Percentiles rank a stretch among this genome's conserved stretches.
Conservation (phyloP, 2,797 vertebrate genomes). For the Synaphobranchus kaupii region DNA sequence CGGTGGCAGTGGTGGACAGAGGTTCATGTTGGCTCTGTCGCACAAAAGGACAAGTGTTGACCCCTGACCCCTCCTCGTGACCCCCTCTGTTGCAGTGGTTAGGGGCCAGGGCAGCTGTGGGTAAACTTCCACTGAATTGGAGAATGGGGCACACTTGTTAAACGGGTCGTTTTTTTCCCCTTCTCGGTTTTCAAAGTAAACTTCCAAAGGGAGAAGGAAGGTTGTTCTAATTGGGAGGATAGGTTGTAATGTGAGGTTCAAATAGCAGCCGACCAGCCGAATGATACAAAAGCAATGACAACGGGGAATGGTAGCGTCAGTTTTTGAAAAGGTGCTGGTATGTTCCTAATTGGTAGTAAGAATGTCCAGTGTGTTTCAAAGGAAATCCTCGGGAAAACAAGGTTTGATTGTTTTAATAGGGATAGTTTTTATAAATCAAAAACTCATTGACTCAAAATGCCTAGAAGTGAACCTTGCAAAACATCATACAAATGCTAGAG, state of each 20-base stretch:
- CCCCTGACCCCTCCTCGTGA: conserved; percentile 69
- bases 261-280: conserved; percentile 61
- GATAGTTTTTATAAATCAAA: conserved; percentile 26
- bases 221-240: conserved; percentile 75
- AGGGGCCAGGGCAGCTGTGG: conserved; percentile 78
- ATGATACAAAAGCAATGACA: conserved; percentile 61
- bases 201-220: conserved; percentile 64
- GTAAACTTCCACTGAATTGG: conserved; percentile 75
- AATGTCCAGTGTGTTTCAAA: conserved; percentile 55
- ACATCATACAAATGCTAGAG: neutral
- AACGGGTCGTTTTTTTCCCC: conserved; percentile 67
- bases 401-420: conserved; percentile 49
- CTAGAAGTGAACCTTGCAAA: neutral
- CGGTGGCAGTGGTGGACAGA: conserved; percentile 55
- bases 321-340: conserved; percentile 53
- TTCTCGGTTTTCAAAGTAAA: conserved; percentile 60
- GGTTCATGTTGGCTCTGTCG: conserved; percentile 75
- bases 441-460: neutral
- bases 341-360: conserved; percentile 59
- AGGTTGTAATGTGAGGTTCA: conserved; percentile 65
- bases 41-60: conserved; percentile 76
- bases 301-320: conserved; percentile 50
- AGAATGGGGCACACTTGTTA: conserved; percentile 74
- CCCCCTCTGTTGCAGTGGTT: conserved; percentile 73
- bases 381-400: conserved; percentile 37